Evolutionary conservation across 1,140 invertebrate genomes (phyloP), one percentile per base, ranked within the genome.

Genomic region (Asbolus verrucosus): DNA sequence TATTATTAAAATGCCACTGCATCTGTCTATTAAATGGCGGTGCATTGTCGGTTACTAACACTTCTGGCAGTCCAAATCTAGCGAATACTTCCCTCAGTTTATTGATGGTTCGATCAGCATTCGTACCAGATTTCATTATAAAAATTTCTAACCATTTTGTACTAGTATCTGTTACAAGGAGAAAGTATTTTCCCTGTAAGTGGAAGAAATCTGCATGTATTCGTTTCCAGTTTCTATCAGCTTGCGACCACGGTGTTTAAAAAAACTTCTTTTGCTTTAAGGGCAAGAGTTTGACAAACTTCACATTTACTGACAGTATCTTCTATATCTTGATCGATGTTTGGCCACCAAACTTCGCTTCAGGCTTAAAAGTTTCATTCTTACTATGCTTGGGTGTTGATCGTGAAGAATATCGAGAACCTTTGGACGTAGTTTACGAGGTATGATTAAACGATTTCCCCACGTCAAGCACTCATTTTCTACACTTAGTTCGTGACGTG

Each of bases 321-420:
- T 54, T 77, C 76, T n/a, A 77, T 75, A 36, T 72, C 71, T 1
- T 15, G 1, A 54, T 73, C 59, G 0, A 77, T 73, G 3, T 39
- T 27, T 43, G 75, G 69, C 74, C 75, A 78, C 69, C 72, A 74
- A 15, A 70, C 59, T 27, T 71, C 43, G 1, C 43, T 65, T 21
- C 73, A 50, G 3, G 69, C 62, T n/a, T 15, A 75, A 54, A 69
- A 71, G 70, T 71, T 75, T 76, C n/a, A 62, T 74, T 18, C 59
- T 21, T 9, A 74, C 67, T 5, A 76, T 71, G 0, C 76, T 75
- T 9, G 67, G 39, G 54, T 78, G 70, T 62, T 73, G 39, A 33
- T 68, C 59, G 46, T 76, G 75, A 46, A 75, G 62, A 36, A 73
- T 41, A n/a, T 63, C 30, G 50, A 77, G 62, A 11, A 73, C 67